phyloP scores from a whole-genome alignment of 2,888 invertebrate species.

The Lycocerus yunnanus region DNA sequence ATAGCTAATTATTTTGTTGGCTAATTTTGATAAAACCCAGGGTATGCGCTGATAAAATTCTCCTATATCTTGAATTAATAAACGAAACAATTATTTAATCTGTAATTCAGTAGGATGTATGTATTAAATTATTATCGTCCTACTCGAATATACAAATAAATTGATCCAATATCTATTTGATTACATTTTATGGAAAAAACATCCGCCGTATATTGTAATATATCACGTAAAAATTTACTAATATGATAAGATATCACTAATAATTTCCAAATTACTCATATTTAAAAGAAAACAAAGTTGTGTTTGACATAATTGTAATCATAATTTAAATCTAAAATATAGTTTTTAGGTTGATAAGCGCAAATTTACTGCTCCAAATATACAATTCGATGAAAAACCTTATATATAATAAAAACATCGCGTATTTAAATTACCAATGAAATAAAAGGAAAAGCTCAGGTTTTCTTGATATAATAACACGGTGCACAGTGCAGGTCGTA shows the following conservation, averaged over 20 bases:
- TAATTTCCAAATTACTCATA: slow-evolving; percentile 2
- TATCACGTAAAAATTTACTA: not conserved
- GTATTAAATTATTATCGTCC: not conserved
- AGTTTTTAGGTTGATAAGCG: not conserved
- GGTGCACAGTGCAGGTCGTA: slow-evolving; percentile 47
- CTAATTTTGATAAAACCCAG: not conserved
- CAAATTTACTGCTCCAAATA: not conserved
- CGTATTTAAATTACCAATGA: slow-evolving; percentile 5
- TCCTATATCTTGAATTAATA: not conserved
- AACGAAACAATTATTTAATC: not conserved
- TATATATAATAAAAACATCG: not conserved
- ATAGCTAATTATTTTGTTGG: not conserved
- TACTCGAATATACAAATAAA: not conserved
- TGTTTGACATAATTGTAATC: slow-evolving; percentile 5
- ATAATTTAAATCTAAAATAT: slow-evolving; percentile 12
- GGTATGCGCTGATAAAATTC: not conserved
- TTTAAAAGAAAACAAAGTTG: not conserved
- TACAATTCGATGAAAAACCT: not conserved
- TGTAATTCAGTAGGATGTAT: not conserved
- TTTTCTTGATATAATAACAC: slow-evolving; percentile 32
- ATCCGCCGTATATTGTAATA: not conserved
- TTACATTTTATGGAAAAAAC: not conserved
- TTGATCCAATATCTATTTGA: not conserved
- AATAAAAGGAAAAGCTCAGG: slow-evolving; percentile 15
- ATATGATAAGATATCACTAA: not conserved